Percentiles rank a stretch among this genome's conserved stretches.
phyloP scores from a whole-genome alignment of 1,140 invertebrate genomes.

The Wasmannia auropunctata region DNA sequence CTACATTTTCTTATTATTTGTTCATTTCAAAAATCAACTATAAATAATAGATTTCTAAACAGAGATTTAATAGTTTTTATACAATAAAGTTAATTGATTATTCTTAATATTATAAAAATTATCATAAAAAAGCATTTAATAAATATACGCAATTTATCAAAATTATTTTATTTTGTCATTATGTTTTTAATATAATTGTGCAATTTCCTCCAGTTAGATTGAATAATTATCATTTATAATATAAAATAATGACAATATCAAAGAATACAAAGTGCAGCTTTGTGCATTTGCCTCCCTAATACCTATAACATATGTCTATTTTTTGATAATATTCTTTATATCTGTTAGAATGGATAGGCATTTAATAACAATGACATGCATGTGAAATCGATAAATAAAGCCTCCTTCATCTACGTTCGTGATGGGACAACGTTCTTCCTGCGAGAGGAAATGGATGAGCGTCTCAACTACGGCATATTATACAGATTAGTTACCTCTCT shows the following conservation, averaged over 20 bases:
- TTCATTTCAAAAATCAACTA: not conserved
- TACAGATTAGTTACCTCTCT: constrained; percentile 84
- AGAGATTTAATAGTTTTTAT: not conserved
- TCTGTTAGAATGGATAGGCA: not conserved
- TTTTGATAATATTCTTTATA: not conserved
- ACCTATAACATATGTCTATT: not conserved
- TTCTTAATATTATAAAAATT: not conserved
- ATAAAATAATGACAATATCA: not conserved
- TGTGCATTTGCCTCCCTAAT: not conserved
- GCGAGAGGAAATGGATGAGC: constrained; percentile 79
- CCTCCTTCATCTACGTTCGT: not conserved
- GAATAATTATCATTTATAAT: constrained; percentile 4
- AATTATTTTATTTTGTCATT: not conserved
- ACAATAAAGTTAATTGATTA: not conserved
- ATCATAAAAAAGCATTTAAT: not conserved
- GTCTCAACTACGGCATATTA: constrained; percentile 85
- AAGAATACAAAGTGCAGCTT: not conserved
- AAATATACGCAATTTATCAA: not conserved
- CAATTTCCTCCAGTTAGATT: too few species aligned
- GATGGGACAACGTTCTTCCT: not conserved
- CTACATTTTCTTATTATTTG: not conserved
- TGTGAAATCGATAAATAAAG: not conserved
- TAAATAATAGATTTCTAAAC: not conserved
- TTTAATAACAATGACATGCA: not conserved
- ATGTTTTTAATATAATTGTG: not conserved